Base-by-base conservation (phyloP, 2,888 invertebrate genomes). In the Torymus tubicola region DNA sequence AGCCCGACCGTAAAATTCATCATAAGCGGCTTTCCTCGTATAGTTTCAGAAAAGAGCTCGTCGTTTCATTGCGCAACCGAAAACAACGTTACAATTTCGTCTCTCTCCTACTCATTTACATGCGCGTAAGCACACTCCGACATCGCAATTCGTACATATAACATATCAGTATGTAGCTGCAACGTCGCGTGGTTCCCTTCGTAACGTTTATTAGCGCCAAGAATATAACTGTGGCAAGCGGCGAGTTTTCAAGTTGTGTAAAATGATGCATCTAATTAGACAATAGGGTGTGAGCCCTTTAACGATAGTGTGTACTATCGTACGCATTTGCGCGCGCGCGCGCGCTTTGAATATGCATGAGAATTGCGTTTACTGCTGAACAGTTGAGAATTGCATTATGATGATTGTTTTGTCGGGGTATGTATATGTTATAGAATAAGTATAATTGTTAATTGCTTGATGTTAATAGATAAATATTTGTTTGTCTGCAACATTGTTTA, bases 261-360 rank as follows among this genome's bases (percentile, higher is more conserved):
- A 71, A 71, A 71, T 52, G 52, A 42, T 71, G 52, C 11, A 42
- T 42, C 52, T 71, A 61, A 71, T 61, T 52, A 52, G 52, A 52
- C 61, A 61, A 61, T 52, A 21, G 14, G 16, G 61, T 18, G 52
- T 71, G n/a, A 52, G 52, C 16, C n/a, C 5, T 60, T 21, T 71
- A 61, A 16, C 12, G 14, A 1, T 24, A 3, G 24, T 42, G 8
- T 42, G 10, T 42, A 8, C 42, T 42, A 42, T 42, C 42, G n/a
- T n/a, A 42, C 5, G 21, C 21, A 21, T 21, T 21, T n/a, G 14
- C 21, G 21, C 21, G 21, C 2, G 24, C 31, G 14, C 31, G 24
- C 4, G 55, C 14, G 31, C 2, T 18, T 18, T 18, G 42, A 5
- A 42, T 42, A 42, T 42, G 42, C 42, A 42, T 42, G 42, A 42